Percentiles rank a stretch among this genome's conserved stretches.
phyloP scores from a whole-genome alignment of 2,797 vertebrate species.

The Xyrichtys novacula region DNA sequence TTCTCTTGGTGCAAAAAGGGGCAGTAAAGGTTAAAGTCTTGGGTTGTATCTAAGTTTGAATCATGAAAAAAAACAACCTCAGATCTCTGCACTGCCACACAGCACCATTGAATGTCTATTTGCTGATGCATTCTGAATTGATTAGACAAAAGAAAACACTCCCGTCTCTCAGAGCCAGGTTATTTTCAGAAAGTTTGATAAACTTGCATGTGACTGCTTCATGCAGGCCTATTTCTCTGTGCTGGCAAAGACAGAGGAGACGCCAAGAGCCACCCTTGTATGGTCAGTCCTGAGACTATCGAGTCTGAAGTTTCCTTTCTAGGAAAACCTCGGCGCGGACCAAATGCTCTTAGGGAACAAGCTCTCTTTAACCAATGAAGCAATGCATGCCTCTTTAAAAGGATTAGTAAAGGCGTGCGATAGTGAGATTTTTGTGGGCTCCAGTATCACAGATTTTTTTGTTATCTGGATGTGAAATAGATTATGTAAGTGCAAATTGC shows the following conservation, averaged over 20 bases:
- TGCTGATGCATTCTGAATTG: no score
- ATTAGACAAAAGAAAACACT: no score
- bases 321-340: conserved; percentile 49
- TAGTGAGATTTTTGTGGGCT: neutral
- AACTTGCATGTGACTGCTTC: neutral
- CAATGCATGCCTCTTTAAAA: neutral
- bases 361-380: conserved; percentile 6
- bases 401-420: neutral
- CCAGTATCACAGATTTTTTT: neutral
- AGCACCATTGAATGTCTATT: no score
- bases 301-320: conserved; percentile 57
- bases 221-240: conserved; percentile 7
- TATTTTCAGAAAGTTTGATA: neutral
- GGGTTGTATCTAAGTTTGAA: no score
- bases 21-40: no score
- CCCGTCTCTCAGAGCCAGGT: no score
- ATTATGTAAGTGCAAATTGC: neutral
- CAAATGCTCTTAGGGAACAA: conserved; percentile 17
- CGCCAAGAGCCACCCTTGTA: conserved; percentile 71
- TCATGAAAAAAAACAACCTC: no score
- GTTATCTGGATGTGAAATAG: neutral
- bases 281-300: conserved; percentile 67
- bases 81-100: no score
- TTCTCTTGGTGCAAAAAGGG: no score
- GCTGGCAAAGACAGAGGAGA: conserved; percentile 27